These are phyloP conservation scores for Tor tambroides DNA, from an alignment of 2,113 vertebrate genomes.

Conservation along the genomic window DNA sequence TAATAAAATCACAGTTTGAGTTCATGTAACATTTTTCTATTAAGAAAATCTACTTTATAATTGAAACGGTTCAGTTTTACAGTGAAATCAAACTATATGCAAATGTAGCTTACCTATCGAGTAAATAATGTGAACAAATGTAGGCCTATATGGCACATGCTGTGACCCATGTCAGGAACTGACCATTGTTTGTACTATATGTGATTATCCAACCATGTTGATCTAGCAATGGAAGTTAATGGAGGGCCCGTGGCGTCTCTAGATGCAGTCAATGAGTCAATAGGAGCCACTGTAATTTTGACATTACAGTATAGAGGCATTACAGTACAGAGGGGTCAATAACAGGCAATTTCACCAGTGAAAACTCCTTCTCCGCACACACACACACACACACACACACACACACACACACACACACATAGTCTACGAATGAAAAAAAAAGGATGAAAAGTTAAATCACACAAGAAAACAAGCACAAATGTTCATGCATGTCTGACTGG, in stretches of 20 bases:
- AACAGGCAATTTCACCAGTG: constrained; percentile 37
- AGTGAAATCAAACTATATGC: too few relatives aligned
- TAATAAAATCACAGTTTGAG: too few relatives aligned
- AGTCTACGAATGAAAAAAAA: not conserved
- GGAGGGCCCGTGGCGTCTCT: not conserved
- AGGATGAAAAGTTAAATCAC: not conserved
- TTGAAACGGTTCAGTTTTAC: too few relatives aligned
- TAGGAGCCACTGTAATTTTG: constrained; percentile 14
- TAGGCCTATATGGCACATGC: too few relatives aligned
- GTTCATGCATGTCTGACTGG: not conserved
- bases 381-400: constrained; percentile 12
- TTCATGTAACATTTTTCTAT: too few relatives aligned
- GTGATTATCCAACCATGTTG: not conserved
- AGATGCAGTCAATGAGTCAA: constrained; percentile 20
- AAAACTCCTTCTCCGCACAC: not conserved
- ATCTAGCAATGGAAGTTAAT: not conserved
- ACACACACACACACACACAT: not conserved
- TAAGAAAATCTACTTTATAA: too few relatives aligned
- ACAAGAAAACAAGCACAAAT: not conserved
- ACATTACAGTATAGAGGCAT: constrained; percentile 9
- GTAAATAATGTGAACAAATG: not conserved
- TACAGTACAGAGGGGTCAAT: constrained; percentile 17
- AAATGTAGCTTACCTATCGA: not conserved
- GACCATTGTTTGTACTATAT: not conserved
- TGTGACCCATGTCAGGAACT: not conserved